phyloP scores from a whole-genome alignment of 2,888 invertebrate genomes.

The Tinea semifulvella region DNA sequence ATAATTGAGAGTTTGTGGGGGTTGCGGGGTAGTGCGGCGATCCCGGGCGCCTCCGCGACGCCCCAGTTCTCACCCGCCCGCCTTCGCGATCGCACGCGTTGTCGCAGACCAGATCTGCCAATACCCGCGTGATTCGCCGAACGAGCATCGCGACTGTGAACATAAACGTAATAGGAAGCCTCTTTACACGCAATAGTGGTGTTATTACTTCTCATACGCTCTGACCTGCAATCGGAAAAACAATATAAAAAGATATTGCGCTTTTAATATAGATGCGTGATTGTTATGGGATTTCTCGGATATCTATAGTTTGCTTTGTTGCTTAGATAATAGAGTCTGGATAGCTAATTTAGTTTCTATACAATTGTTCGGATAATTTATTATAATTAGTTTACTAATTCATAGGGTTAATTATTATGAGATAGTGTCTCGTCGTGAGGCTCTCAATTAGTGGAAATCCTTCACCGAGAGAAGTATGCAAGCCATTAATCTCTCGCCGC shows the following conservation, averaged over 20 bases:
- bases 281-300: constrained; percentile 6
- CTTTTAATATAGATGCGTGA: neutral
- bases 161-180: neutral
- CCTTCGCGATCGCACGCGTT: constrained; percentile 46
- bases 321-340: neutral
- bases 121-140: constrained; percentile 1
- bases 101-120: constrained; percentile 5
- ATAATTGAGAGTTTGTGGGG: constrained; percentile 60
- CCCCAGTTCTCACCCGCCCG: constrained; percentile 53
- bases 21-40: constrained; percentile 26
- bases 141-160: constrained; percentile 1
- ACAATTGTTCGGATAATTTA: too few relatives aligned
- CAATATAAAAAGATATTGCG: neutral
- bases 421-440: neutral
- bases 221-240: neutral
- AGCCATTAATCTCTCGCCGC: constrained; percentile 35
- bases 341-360: too few relatives aligned
- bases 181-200: constrained; percentile 12
- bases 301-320: neutral
- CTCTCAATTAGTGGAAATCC: too few relatives aligned
- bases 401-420: too few relatives aligned
- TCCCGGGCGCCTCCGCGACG: constrained; percentile 34
- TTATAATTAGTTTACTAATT: too few relatives aligned
- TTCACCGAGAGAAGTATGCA: constrained; percentile 31
- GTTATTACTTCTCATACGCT: constrained; percentile 7